Base-by-base conservation (phyloP, 2,113 vertebrate genomes). In the Chauna torquata region DNA sequence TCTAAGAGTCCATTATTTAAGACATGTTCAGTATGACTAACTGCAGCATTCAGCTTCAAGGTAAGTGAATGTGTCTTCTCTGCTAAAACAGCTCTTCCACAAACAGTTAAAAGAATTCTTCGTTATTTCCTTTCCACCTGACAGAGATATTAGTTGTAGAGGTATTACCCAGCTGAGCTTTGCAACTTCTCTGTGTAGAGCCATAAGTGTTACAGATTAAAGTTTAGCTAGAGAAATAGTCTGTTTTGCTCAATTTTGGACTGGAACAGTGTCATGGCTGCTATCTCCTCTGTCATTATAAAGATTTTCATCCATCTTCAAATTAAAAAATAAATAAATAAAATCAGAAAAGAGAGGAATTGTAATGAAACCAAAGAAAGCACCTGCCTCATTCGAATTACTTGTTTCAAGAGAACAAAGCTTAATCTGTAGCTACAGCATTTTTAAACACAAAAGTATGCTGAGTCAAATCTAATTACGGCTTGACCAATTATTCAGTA, bases 381-480 rank as follows among this genome's bases (percentile, higher is more conserved):
- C 61, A 90, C 30, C 30, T 75, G 71, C 17, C 50, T 65, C 57
- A 80, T 90, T 68, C 61, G 17, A 62, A 87, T 79, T 87, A 44
- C 59, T 82, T 96, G 8, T 74, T 96, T 83, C 50, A 50, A 75
- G 74, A 82, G 55, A 95, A 78, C 83, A 88, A 95, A 92, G 30
- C 30, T 76, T 84, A 89, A 93, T 95, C 69, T 95, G 8, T 90
- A 66, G 90, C 80, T 81, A 58, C 61, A 90, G 10, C 25, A 72
- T 94, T 94, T 96, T 89, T 69, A 82, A 94, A 86, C 65, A 84
- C 45, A 91, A 54, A 83, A 96, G 59, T 82, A 70, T 90, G 83
- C 84, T 91, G 79, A 93, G 50, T 93, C 77, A 92, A 96, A 96
- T 94, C 94, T 94, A 92, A 96, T 97, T 94, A 92, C 15, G 72